These are phyloP conservation scores for Microcebus ravelobensis DNA, from an alignment of 2,113 vertebrate genomes.

Conservation along the genomic window DNA sequence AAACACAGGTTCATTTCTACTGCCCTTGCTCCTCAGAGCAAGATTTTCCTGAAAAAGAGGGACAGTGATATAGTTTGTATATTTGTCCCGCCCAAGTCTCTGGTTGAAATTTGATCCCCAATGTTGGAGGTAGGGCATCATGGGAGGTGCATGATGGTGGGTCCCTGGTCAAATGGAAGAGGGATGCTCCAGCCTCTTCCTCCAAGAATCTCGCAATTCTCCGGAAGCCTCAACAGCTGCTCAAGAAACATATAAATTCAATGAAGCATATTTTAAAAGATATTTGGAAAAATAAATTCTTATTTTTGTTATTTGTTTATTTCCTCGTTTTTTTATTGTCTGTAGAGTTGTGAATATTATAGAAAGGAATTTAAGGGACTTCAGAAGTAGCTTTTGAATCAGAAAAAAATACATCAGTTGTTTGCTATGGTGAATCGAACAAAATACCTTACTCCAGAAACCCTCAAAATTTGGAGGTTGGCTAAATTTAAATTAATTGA, in stretches of 20 bases:
- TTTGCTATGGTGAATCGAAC: not conserved
- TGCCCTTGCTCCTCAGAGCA: not conserved
- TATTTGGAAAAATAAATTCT: not conserved
- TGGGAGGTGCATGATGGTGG: too few species aligned
- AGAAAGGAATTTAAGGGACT: not conserved
- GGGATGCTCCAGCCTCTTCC: not conserved
- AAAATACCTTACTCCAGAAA: constrained; percentile 25
- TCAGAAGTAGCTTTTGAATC: not conserved
- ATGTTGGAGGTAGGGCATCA: too few species aligned
- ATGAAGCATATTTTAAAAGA: not conserved
- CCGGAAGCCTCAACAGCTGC: not conserved
- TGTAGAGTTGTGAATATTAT: not conserved
- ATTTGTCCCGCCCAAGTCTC: too few species aligned
- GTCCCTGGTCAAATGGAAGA: not conserved
- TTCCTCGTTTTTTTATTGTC: not conserved
- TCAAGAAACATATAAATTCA: not conserved
- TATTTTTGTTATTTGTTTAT: not conserved
- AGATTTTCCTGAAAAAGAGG: not conserved
- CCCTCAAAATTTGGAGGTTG: not conserved
- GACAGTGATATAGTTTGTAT: too few species aligned
- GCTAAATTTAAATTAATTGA: constrained; percentile 43
- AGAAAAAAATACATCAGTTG: not conserved
- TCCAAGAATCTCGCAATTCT: not conserved
- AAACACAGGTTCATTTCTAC: not conserved
- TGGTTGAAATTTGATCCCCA: too few species aligned